Base-by-base conservation (phyloP, 2,888 invertebrate species). In the Aleiodes leptofemur region DNA sequence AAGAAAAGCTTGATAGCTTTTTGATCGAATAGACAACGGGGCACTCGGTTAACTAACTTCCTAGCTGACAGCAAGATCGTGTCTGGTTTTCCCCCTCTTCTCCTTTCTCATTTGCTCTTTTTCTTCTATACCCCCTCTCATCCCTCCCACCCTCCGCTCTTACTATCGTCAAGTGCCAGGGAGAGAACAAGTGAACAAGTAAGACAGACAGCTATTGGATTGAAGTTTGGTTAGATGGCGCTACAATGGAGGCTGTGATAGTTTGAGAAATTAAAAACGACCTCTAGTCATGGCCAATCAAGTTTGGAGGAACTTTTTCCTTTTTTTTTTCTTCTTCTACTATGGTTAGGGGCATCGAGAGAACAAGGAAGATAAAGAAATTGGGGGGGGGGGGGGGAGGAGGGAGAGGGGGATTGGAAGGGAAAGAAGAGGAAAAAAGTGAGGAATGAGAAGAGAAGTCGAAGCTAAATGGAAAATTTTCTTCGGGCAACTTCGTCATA, bases 1-100 rank as follows among this genome's bases (percentile, higher is more conserved):
- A 79, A 78, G 78, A 78, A 79, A 80, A 76, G 77, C 77, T 66
- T 80, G 80, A 80, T 80, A 80, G 80, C 78, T 80, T 80, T 80
- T 80, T 80, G 80, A 80, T 80, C 79, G 78, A 79, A 80, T 80
- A 78, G 78, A 79, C 80, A 77, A 59, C 38, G 73, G 72, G 61
- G 76, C 66, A 78, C 53, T 74, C 69, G 72, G 77, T 77, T 76
- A 77, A 78, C 76, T 78, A 80, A 77, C 78, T 68, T 68, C 31
- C 64, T 43, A 64, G 59, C 59, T 59, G 34, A 48, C 23, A 64
- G 64, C n/a, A 64, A 64, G 64, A 64, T 64, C 64, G 43, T 55
- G 56, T 57, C 34, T 29, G 55, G 55, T 53, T 48, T 38, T 16
- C 57, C n/a, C 31, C 8, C 34, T 50, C 29, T 61, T 43, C 11